Evolutionary conservation across 2,113 vertebrate species (phyloP), one percentile per base, ranked within the genome.

Genomic region (Paramormyrops kingsleyae): DNA sequence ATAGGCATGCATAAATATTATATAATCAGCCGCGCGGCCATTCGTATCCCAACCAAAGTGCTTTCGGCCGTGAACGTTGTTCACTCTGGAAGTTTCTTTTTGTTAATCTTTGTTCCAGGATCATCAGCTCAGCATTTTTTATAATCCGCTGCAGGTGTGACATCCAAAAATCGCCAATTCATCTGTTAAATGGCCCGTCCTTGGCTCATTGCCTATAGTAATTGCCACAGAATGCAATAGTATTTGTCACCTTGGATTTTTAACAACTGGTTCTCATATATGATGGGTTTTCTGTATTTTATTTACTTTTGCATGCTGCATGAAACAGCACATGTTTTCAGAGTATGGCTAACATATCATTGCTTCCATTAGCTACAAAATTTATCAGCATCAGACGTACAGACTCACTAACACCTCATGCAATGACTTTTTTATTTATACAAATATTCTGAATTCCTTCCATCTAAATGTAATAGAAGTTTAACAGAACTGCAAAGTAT

Each of bases 121-220:
- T 59, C 46, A 31, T 66, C 31, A 74, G 66, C 85, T 90, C 89
- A 80, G 89, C 89, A 87, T 21, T 90, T 87, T 87, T 50, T 90
- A 44, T 87, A 90, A 88, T 87, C 47, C 31, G 53, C 2, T 66
- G 52, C 66, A 10, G 89, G 84, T 49, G 83, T 86, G 52, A 86
- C 89, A 27, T 6, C 74, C 83, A 42, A 52, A 50, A 50, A 80
- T 66, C 7, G 27, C 27, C 53, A 88, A 87, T 74, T 49, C 89
- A 42, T 15, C 52, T n/a, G 53, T 59, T 24, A 87, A 39, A 87
- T 39, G 27, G 12, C 42, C 47, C 27, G 4, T 56, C 27, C 59
- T 80, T 13, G 66, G 85, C 49, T 52, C 13, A 47, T 70, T 66
- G n/a, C 62, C n/a, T 31, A 1, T 66, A 66, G 8, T 66, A 31